Percentiles rank a stretch among this genome's conserved stretches.
Evolutionary conservation across 2,113 vertebrate species (phyloP).

Genomic region (Naja naja): DNA sequence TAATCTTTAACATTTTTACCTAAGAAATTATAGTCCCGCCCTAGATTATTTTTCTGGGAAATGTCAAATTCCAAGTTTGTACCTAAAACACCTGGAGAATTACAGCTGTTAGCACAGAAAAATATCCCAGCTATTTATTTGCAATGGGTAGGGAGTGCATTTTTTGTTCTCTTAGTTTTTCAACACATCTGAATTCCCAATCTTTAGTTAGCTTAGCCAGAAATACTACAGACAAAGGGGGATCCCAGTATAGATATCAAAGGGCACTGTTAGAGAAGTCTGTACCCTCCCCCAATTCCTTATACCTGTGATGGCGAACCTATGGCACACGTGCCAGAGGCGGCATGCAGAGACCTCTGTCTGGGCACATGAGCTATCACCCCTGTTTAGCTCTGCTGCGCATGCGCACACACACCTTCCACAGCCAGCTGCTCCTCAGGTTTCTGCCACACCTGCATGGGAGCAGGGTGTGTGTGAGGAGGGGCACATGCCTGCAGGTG

Average conservation of each 20-base stretch:
- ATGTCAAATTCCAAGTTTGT: constrained; percentile 17
- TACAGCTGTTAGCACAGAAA: constrained; percentile 3
- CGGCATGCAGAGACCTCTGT: no score
- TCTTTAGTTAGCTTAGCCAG: not conserved
- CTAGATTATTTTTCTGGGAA: not conserved
- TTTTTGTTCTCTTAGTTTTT: not conserved
- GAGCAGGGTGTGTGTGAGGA: no score
- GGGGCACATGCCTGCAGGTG: no score
- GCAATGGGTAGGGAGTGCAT: not conserved
- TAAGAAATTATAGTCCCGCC: not conserved
- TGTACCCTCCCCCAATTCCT: not conserved
- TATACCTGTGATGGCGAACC: not conserved
- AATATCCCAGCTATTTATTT: constrained; percentile 6
- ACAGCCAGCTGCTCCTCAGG: no score
- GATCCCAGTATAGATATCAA: not conserved
- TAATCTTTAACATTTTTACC: not conserved
- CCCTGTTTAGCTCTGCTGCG: no score
- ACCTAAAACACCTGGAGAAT: not conserved
- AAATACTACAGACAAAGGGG: not conserved
- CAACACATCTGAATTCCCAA: not conserved
- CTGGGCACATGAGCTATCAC: no score
- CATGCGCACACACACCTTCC: no score
- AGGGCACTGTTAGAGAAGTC: not conserved
- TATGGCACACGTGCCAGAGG: no score
- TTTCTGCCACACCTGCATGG: no score